Evolutionary conservation across 2,888 invertebrate genomes (phyloP).

Genomic region (Anodontia alba): DNA sequence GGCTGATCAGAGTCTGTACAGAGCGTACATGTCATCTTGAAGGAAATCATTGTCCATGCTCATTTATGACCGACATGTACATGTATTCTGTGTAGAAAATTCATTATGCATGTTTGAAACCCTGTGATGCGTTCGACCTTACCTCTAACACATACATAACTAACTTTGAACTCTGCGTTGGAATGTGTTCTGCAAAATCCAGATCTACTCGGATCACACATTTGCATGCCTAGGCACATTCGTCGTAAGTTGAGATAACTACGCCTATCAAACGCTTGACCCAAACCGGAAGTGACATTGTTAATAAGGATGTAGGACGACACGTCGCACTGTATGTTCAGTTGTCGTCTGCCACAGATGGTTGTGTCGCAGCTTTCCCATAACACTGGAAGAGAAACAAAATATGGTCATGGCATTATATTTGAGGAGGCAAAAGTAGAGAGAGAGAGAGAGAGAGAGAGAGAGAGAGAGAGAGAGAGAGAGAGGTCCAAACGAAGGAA

Average conservation of each 20-base stretch:
- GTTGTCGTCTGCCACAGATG: conserved; percentile 37
- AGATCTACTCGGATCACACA: conserved; percentile 32
- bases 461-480: too few species aligned
- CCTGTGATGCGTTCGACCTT: too few species aligned
- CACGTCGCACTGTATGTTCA: conserved; percentile 48
- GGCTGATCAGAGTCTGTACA: too few species aligned
- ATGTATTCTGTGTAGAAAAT: too few species aligned
- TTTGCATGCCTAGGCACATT: conserved; percentile 48
- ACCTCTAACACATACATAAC: conserved; percentile 54
- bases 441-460: not conserved
- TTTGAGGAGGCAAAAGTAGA: too few species aligned
- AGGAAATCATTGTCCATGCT: too few species aligned
- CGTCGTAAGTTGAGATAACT: conserved; percentile 52
- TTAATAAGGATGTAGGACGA: conserved; percentile 47
- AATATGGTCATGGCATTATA: too few species aligned
- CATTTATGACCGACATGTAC: too few species aligned
- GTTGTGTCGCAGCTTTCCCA: conserved; percentile 51
- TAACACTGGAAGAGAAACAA: conserved; percentile 38
- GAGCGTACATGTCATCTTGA: too few species aligned
- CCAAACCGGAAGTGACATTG: conserved; percentile 47
- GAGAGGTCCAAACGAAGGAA: not conserved
- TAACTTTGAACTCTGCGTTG: conserved; percentile 40
- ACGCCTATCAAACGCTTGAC: conserved; percentile 27
- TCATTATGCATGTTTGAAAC: too few species aligned
- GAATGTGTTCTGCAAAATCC: conserved; percentile 47